These are phyloP conservation scores for Microtus ochrogaster DNA, from an alignment of 2,113 vertebrate species.

Conservation along the genomic window DNA sequence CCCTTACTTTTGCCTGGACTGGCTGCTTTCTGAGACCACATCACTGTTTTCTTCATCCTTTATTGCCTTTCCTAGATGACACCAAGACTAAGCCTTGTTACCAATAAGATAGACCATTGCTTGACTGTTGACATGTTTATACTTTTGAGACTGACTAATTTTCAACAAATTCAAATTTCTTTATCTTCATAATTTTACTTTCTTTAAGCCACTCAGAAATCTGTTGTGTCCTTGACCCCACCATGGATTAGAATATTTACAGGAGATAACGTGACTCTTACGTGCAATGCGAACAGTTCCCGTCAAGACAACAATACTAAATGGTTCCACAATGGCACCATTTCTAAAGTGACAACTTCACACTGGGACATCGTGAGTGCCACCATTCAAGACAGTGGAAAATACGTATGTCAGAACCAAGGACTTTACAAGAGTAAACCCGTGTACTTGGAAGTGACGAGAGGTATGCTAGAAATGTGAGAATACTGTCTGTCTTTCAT, in stretches of 20 bases:
- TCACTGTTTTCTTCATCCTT: background rate
- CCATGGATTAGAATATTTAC: conserved; percentile 68
- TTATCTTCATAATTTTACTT: conserved; percentile 27
- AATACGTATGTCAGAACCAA: conserved; percentile 45
- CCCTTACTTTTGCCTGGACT: background rate
- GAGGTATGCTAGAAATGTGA: conserved; percentile 46
- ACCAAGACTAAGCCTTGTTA: background rate
- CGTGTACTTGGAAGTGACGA: conserved; percentile 44
- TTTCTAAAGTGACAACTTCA: background rate
- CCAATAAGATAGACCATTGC: background rate
- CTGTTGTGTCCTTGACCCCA: conserved; percentile 48
- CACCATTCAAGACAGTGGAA: background rate
- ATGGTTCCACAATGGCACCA: conserved; percentile 12
- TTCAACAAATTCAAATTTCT: background rate
- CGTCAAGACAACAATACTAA: background rate
- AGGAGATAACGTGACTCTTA: conserved; percentile 67
- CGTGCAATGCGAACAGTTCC: background rate
- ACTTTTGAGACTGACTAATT: background rate
- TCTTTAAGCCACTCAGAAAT: conserved; percentile 7
- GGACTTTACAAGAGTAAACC: background rate
- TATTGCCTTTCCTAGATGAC: background rate
- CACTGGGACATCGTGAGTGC: conserved; percentile 33
- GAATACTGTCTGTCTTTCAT: background rate
- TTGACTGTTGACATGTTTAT: background rate
- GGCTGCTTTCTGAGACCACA: background rate